Conservation (phyloP, 2,113 vertebrate species). For the Lophius piscatorius region DNA sequence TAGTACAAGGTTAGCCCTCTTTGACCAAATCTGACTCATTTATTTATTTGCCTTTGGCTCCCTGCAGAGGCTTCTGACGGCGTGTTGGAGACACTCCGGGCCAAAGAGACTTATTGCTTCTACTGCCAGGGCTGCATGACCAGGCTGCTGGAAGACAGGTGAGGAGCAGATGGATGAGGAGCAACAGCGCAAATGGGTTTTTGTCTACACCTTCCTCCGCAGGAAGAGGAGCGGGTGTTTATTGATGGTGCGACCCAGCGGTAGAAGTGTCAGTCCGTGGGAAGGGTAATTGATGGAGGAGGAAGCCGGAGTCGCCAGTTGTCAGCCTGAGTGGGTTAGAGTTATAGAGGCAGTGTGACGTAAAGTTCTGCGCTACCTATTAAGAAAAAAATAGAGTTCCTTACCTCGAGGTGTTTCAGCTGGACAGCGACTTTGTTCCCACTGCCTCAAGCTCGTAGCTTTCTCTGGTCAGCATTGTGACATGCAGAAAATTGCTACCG, state of each 20-base stretch:
- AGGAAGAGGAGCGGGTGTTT: constrained; percentile 42
- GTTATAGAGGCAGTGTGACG: constrained; percentile 46
- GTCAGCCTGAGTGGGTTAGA: constrained; percentile 46
- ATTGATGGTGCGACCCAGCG: constrained; percentile 39
- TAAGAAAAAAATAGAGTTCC: constrained; percentile 54
- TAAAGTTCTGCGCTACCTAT: constrained; percentile 38
- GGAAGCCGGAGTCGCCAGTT: constrained; percentile 35
- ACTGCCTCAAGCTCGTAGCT: constrained; percentile 40
- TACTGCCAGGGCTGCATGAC: constrained; percentile 90
- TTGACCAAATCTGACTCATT: constrained; percentile 40
- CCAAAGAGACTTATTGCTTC: constrained; percentile 81
- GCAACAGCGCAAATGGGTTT: constrained; percentile 24
- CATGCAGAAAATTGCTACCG: constrained; percentile 55
- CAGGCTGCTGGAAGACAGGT: constrained; percentile 84
- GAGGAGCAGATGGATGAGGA: constrained; percentile 65
- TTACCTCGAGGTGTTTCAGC: constrained; percentile 44
- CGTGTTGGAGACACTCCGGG: constrained; percentile 78
- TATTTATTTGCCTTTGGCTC: constrained; percentile 42
- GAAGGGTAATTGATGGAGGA: constrained; percentile 46
- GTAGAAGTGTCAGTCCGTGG: constrained; percentile 26
- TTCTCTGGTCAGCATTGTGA: constrained; percentile 56
- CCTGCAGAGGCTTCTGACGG: constrained; percentile 77
- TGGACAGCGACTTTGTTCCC: constrained; percentile 42
- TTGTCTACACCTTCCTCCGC: constrained; percentile 49
- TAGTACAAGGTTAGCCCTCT: constrained; percentile 48